Conservation (phyloP, 1,140 invertebrate species). For the Popillia japonica region DNA sequence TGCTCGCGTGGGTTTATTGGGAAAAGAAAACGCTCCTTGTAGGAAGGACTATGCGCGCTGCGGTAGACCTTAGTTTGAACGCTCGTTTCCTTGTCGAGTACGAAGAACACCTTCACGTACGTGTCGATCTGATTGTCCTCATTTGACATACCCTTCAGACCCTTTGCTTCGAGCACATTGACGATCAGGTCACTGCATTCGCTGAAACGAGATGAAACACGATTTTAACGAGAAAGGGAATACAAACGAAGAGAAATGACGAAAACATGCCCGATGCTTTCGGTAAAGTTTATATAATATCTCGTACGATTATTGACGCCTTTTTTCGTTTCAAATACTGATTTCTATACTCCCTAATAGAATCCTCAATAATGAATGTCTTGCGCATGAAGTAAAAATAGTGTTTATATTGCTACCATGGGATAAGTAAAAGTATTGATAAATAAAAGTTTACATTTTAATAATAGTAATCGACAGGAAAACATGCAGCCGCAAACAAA, state of each 20-base stretch:
- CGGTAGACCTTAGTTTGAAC: constrained; percentile 79
- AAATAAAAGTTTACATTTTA: too few species aligned
- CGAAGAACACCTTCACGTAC: constrained; percentile 77
- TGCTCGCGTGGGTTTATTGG: constrained; percentile 67
- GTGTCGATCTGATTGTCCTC: constrained; percentile 71
- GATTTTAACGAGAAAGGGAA: background rate
- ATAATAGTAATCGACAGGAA: too few species aligned
- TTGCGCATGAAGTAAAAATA: too few species aligned
- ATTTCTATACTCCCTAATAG: too few species aligned
- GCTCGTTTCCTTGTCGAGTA: constrained; percentile 75
- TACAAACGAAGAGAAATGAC: background rate
- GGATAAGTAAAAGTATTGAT: too few species aligned
- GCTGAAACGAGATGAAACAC: constrained; percentile 58
- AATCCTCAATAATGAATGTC: too few species aligned
- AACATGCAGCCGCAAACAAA: too few species aligned
- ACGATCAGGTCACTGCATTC: constrained; percentile 77
- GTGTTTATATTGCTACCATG: too few species aligned
- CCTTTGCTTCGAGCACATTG: constrained; percentile 79
- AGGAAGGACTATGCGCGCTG: constrained; percentile 72
- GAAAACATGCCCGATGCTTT: too few species aligned
- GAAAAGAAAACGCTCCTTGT: constrained; percentile 79
- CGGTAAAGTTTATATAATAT: too few species aligned
- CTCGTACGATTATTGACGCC: too few species aligned
- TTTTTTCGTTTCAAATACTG: too few species aligned
- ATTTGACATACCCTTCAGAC: constrained; percentile 70